These are phyloP conservation scores for Euzetes globulus DNA, from an alignment of 2,888 invertebrate species.

Conservation along the genomic window DNA sequence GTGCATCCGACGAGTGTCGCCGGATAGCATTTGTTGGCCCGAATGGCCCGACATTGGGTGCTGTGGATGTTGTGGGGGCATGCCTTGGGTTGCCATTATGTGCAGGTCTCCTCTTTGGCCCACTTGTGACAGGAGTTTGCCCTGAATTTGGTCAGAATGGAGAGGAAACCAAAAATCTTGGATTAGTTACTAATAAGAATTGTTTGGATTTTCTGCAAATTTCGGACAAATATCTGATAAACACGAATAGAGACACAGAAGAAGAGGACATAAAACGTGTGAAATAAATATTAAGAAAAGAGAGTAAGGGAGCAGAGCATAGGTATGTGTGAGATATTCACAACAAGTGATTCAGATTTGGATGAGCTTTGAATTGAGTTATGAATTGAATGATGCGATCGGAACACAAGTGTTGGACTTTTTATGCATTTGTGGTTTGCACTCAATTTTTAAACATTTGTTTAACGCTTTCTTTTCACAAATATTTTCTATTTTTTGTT, in stretches of 20 bases:
- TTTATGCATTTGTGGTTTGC: not conserved
- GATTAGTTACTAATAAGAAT: not conserved
- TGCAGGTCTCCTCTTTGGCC: constrained; percentile 25
- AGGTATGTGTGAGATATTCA: constrained; percentile 19
- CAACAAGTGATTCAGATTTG: not conserved
- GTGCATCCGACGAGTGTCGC: constrained; percentile 25
- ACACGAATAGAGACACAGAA: not conserved
- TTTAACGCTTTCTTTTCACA: no score
- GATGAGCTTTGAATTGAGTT: constrained; percentile 2
- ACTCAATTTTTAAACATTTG: not conserved
- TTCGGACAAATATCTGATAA: not conserved
- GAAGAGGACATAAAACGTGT: constrained; percentile 4
- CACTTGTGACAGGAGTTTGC: constrained; percentile 15
- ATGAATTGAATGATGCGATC: constrained; percentile 10
- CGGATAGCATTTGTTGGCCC: constrained; percentile 15
- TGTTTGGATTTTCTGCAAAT: not conserved
- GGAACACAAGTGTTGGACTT: constrained; percentile 15
- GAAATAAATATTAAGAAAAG: not conserved
- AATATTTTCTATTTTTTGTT: not conserved
- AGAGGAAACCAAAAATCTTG: not conserved
- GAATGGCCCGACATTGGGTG: constrained; percentile 4
- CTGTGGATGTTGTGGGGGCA: constrained; percentile 19
- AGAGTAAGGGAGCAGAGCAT: constrained; percentile 29
- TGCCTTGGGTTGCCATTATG: constrained; percentile 25
- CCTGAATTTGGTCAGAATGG: not conserved